These are phyloP conservation scores for Clupea harengus DNA, from an alignment of 2,113 vertebrate species.

Conservation along the genomic window DNA sequence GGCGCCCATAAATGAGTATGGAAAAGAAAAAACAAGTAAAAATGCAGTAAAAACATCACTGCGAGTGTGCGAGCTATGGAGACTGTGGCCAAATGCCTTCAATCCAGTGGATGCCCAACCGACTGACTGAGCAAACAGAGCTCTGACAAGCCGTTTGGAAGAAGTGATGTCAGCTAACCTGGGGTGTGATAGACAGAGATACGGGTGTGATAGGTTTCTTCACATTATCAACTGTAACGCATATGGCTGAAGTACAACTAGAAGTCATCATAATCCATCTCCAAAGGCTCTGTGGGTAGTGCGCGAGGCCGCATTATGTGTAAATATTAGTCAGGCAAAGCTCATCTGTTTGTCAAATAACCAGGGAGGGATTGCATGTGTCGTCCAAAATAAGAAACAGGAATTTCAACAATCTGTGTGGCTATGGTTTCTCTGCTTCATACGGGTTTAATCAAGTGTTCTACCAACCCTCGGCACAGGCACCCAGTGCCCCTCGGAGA, in stretches of 20 bases:
- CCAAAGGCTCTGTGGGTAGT: background rate
- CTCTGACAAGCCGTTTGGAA: conserved; percentile 28
- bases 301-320: background rate
- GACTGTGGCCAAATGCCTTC: conserved; percentile 14
- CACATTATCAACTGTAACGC: background rate
- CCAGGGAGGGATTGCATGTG: background rate
- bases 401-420: background rate
- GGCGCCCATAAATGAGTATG: conserved; percentile 50
- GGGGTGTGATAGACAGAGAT: conserved; percentile 11
- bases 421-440: background rate
- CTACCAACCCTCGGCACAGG: background rate
- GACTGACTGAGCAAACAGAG: conserved; percentile 23
- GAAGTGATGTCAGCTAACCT: conserved; percentile 36
- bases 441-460: background rate
- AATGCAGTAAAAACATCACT: conserved; percentile 26
- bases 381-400: background rate
- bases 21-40: conserved; percentile 26
- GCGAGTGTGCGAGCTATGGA: conserved; percentile 16
- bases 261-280: background rate
- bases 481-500: background rate
- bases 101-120: conserved; percentile 5
- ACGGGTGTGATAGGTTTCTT: background rate
- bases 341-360: background rate
- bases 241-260: background rate
- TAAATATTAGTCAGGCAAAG: background rate